Conservation (phyloP, 2,113 vertebrate species). For the Odontesthes bonariensis region DNA sequence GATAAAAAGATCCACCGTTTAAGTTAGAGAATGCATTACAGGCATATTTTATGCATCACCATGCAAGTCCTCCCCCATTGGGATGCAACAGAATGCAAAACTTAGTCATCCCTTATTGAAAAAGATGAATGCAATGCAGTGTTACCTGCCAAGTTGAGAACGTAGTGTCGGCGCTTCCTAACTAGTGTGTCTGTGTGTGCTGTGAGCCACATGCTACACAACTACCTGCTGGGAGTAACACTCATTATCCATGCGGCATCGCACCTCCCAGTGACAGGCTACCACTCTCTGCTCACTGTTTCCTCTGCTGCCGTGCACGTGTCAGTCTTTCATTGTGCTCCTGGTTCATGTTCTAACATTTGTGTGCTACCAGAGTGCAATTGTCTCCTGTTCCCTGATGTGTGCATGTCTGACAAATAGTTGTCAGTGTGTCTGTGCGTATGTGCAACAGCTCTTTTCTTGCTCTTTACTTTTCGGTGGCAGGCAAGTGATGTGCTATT, state of each 20-base stretch:
- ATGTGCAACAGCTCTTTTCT: constrained; percentile 14
- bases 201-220: constrained; percentile 58
- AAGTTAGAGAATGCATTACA: constrained; percentile 33
- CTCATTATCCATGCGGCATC: constrained; percentile 73
- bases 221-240: constrained; percentile 69
- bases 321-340: constrained; percentile 48
- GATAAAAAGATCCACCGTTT: constrained; percentile 32
- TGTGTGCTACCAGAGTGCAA: constrained; percentile 13
- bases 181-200: constrained; percentile 54
- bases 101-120: constrained; percentile 55
- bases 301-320: constrained; percentile 46
- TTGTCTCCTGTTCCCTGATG: constrained; percentile 46
- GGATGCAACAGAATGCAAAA: constrained; percentile 39
- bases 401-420: constrained; percentile 18
- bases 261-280: constrained; percentile 63
- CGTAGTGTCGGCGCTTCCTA: constrained; percentile 46
- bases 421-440: constrained; percentile 24
- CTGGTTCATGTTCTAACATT: constrained; percentile 41
- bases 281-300: constrained; percentile 49
- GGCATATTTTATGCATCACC: constrained; percentile 56
- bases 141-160: constrained; percentile 62
- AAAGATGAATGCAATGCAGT: constrained; percentile 67
- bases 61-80: constrained; percentile 17
- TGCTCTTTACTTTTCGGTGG: constrained; percentile 31
- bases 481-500: constrained; percentile 24